A percentile compares a stretch with the other conserved stretches of the same genome.
These are phyloP conservation scores for Creontiades dilutus DNA, from an alignment of 2,888 invertebrate species.

Conservation along the genomic window DNA sequence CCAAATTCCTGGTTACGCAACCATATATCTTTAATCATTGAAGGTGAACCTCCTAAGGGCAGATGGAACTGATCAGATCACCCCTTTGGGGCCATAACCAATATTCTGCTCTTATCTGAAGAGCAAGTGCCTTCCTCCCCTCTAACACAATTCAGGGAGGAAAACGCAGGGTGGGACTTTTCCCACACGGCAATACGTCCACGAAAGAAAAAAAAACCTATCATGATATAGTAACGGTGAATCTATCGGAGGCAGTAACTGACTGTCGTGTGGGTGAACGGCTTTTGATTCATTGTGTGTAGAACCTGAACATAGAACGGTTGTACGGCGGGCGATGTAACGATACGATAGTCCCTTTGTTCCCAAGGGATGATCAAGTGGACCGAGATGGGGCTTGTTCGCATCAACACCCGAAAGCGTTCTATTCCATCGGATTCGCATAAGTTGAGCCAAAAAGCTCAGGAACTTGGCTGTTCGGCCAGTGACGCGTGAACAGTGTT, in stretches of 20 bases:
- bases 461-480: too few species aligned
- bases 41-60: neutral
- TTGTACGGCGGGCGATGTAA: neutral
- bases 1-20: neutral
- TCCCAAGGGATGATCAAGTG: conserved; percentile 9
- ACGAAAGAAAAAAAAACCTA: neutral
- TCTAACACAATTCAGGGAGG: neutral
- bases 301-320: neutral
- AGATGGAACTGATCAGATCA: conserved; percentile 3
- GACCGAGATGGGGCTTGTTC: neutral
- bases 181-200: neutral
- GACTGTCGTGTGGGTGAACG: neutral
- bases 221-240: neutral
- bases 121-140: neutral
- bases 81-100: conserved; percentile 26
- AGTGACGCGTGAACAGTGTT: too few species aligned
- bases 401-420: neutral
- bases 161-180: neutral
- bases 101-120: neutral
- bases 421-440: neutral
- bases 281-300: conserved; percentile 1
- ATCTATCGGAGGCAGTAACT: conserved; percentile 5
- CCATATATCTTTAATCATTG: neutral
- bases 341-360: conserved; percentile 15
- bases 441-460: too few species aligned